A percentile compares a stretch with the other conserved stretches of the same genome.
Conservation (phyloP, 2,888 invertebrate genomes). For the Dicyrtomina minuta region DNA sequence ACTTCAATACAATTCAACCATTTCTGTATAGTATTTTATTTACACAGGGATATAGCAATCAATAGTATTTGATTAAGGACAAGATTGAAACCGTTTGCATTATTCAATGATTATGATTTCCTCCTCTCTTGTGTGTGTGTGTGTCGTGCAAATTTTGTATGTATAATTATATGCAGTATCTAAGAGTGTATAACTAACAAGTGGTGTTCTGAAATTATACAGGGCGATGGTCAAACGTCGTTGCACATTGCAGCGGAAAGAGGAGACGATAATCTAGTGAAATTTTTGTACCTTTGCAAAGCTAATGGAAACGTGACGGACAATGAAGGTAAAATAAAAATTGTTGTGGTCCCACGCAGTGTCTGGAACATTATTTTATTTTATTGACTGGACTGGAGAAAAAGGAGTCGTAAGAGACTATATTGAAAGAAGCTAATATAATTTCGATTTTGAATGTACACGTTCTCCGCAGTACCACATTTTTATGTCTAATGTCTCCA, state of each 20-base stretch:
- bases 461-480: background rate
- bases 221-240: conserved; percentile 89
- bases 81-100: too few relatives aligned
- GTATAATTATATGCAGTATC: too few relatives aligned
- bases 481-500: too few relatives aligned
- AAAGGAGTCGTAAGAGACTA: background rate
- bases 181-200: too few relatives aligned
- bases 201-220: conserved; percentile 22
- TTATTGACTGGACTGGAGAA: conserved; percentile 1
- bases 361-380: conserved; percentile 23
- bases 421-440: background rate
- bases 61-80: too few relatives aligned
- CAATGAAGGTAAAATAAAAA: conserved; percentile 70
- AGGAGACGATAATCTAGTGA: conserved; percentile 91
- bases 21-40: too few relatives aligned
- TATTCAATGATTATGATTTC: too few relatives aligned
- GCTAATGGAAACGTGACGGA: conserved; percentile 94
- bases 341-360: conserved; percentile 23
- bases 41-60: too few relatives aligned
- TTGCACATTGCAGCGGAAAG: conserved; percentile 86
- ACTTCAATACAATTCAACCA: too few relatives aligned
- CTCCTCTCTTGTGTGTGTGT: too few relatives aligned
- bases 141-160: too few relatives aligned
- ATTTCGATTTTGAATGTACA: too few relatives aligned
- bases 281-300: conserved; percentile 90